These are phyloP conservation scores for Mizuhopecten yessoensis DNA, from an alignment of 1,140 invertebrate genomes.

Conservation along the genomic window DNA sequence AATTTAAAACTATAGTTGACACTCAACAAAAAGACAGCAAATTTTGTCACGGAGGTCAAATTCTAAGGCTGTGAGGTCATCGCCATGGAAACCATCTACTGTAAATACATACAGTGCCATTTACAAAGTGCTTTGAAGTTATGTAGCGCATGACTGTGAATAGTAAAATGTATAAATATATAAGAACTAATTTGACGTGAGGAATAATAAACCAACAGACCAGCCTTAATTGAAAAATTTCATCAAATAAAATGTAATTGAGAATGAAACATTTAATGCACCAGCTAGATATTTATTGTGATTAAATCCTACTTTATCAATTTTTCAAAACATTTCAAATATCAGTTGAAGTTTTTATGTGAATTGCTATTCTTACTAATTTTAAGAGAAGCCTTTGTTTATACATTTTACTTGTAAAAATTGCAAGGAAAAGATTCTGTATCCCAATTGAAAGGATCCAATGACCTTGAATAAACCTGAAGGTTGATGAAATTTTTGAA, in stretches of 20 bases:
- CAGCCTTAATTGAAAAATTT: neutral
- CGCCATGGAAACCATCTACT: constrained; percentile 36
- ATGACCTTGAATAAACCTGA: too few species aligned
- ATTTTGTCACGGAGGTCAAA: constrained; percentile 15
- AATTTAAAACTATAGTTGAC: neutral
- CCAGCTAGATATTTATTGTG: too few species aligned
- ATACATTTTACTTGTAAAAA: too few species aligned
- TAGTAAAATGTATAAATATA: constrained; percentile 14
- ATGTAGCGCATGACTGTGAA: constrained; percentile 29
- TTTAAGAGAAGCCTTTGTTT: too few species aligned
- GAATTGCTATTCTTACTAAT: too few species aligned
- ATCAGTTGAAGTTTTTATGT: too few species aligned
- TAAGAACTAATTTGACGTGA: neutral
- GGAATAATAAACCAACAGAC: neutral
- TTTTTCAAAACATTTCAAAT: too few species aligned
- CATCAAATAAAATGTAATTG: neutral
- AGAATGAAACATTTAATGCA: too few species aligned
- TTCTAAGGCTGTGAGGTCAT: constrained; percentile 32
- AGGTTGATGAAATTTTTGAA: neutral
- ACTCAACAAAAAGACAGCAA: neutral
- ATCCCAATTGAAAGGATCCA: too few species aligned
- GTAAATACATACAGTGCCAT: constrained; percentile 4
- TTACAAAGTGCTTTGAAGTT: constrained; percentile 25
- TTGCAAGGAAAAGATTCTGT: too few species aligned
- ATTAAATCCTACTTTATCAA: too few species aligned